phyloP scores from a whole-genome alignment of 2,888 invertebrate species.

The Lottia scabra region DNA sequence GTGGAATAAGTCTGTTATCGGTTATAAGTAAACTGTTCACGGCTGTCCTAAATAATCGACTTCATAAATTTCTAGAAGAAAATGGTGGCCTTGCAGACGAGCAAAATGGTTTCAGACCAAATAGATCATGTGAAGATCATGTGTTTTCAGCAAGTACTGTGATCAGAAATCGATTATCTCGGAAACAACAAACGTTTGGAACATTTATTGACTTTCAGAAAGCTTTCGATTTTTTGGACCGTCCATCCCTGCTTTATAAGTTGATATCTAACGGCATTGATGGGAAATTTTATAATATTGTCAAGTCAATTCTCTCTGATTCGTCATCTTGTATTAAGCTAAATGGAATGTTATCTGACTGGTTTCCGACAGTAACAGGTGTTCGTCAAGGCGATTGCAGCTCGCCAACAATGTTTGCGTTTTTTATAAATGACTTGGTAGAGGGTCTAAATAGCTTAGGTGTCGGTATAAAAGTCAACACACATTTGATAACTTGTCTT shows the following conservation, averaged over 20 bases:
- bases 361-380: background rate
- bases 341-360: background rate
- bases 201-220: conserved; percentile 2
- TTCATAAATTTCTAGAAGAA: background rate
- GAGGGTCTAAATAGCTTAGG: too few relatives aligned
- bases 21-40: background rate
- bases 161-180: background rate
- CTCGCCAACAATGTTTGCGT: too few relatives aligned
- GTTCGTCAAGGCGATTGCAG: background rate
- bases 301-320: background rate
- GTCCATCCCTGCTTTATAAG: background rate
- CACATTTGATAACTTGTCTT: too few relatives aligned
- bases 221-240: background rate
- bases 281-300: background rate
- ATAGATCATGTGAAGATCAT: background rate
- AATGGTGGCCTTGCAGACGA: background rate
- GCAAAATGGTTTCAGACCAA: conserved; percentile 3
- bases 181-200: background rate
- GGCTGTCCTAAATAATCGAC: background rate
- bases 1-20: background rate
- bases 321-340: background rate
- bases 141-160: background rate
- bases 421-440: too few relatives aligned
- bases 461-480: too few relatives aligned
- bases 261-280: background rate